Evolutionary conservation across 2,888 invertebrate species (phyloP), one percentile per base, ranked within the genome.

Genomic region (Corbicula japonica): DNA sequence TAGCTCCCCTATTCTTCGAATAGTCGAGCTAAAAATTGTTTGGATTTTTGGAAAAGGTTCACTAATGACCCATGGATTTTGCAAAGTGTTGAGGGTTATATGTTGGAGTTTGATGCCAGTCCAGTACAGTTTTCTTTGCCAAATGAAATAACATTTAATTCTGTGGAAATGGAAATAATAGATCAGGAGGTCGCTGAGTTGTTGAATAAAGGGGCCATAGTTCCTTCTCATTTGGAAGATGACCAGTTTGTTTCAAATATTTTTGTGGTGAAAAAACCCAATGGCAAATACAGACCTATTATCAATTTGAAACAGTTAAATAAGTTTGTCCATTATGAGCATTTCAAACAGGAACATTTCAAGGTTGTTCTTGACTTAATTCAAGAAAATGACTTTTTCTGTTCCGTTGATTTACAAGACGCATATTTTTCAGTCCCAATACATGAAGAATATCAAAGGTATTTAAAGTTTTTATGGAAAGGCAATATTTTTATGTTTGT

Each of bases 321-420:
- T 30, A 21, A 62, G 23, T 68, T 61, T 56, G 58, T 76, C 1
- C 10, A 28, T 23, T 76, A 76, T 56, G 63, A 76, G 44, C 65
- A 72, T 62, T 72, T 72, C 41, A 72, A 77, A 26, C 71, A 77
- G 12, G 72, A 72, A 56, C 32, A 34, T 26, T 63, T 72, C n/a
- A 44, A 32, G 18, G 18, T 72, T 44, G 52, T 70, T 28, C 26
- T 48, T 8, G 65, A 48, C 18, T 18, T 75, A 6, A 50, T 58
- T 12, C 50, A 52, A 28, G 41, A 54, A n/a, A 66, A 66, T 62
- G 61, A 61, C 62, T 71, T n/a, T 61, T 62, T 71, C 28, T 34
- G 48, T 48, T 62, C 52, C 10, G 38, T 50, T 2, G 70, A 70
- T 61, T n/a, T 60, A 15, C 30, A 58, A 69, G 44, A 69, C 30